These are phyloP conservation scores for Drosophila percnosoma DNA, from an alignment of 2,888 invertebrate species.

Conservation along the genomic window DNA sequence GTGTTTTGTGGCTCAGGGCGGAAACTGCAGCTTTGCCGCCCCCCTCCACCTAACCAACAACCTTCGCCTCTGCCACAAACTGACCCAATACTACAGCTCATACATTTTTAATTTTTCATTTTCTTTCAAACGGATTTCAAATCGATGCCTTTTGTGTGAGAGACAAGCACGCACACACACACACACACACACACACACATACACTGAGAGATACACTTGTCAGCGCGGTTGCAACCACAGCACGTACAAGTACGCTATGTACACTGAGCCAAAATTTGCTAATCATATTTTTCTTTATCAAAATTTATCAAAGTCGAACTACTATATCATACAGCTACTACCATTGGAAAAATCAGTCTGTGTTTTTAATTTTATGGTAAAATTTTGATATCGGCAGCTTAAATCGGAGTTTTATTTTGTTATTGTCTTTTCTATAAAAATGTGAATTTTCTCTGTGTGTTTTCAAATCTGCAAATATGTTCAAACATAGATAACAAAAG, in stretches of 20 bases:
- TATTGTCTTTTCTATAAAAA: too few species aligned
- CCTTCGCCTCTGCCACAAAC: slow-evolving; percentile 42
- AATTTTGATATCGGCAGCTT: too few species aligned
- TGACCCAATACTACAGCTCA: slow-evolving; percentile 57
- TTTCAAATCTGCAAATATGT: too few species aligned
- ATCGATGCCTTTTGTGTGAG: slow-evolving; percentile 55
- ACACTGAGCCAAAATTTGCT: slow-evolving; percentile 28
- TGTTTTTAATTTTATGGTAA: too few species aligned
- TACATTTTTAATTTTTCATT: slow-evolving; percentile 74
- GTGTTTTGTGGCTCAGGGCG: slow-evolving; percentile 39
- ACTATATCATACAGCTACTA: too few species aligned
- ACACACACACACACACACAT: background rate
- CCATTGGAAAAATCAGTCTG: too few species aligned
- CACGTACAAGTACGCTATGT: slow-evolving; percentile 53
- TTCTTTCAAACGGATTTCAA: slow-evolving; percentile 73
- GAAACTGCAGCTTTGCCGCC: slow-evolving; percentile 73
- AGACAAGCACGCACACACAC: slow-evolving; percentile 1
- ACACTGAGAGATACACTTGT: slow-evolving; percentile 21
- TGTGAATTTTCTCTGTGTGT: too few species aligned
- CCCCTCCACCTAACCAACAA: background rate
- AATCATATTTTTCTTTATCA: background rate
- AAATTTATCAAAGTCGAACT: too few species aligned
- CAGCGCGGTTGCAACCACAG: slow-evolving; percentile 61
- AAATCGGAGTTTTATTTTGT: too few species aligned
- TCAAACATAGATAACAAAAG: background rate